Conservation (phyloP, 2,797 vertebrate species). For the Rhynchotus rufescens region DNA sequence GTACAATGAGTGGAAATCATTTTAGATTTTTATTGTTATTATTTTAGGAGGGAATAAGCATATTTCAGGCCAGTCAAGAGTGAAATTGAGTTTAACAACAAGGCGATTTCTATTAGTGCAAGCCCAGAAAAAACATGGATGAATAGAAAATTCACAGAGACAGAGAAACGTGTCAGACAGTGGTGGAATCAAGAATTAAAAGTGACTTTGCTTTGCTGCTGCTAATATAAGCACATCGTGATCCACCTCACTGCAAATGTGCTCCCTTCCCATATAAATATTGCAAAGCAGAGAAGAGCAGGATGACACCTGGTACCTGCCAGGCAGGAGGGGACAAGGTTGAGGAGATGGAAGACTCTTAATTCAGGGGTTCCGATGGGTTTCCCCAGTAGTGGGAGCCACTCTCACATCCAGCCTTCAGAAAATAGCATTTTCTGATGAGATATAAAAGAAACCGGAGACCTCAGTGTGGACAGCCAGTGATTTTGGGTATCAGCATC, state of each 20-base stretch:
- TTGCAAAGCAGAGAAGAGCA: not conserved
- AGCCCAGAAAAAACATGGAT: not conserved
- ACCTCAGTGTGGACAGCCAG: not conserved
- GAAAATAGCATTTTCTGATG: no score
- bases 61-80: constrained; percentile 67
- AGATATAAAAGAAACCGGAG: no score
- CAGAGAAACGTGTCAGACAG: constrained; percentile 11
- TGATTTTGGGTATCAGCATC: not conserved
- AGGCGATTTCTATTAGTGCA: constrained; percentile 58
- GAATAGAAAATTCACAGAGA: constrained; percentile 30
- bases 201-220: constrained; percentile 3
- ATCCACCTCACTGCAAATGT: not conserved
- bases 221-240: constrained; percentile 23
- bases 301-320: not conserved
- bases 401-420: no score
- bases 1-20: not conserved
- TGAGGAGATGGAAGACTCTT: not conserved
- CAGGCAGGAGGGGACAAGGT: not conserved
- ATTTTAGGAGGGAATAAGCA: constrained; percentile 45
- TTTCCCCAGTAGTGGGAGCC: no score
- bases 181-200: not conserved
- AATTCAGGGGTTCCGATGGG: no score
- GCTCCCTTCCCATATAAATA: not conserved
- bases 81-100: constrained; percentile 73
- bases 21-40: constrained; percentile 56